phyloP scores from a whole-genome alignment of 2,797 vertebrate species.

The Epinephelus coioides region DNA sequence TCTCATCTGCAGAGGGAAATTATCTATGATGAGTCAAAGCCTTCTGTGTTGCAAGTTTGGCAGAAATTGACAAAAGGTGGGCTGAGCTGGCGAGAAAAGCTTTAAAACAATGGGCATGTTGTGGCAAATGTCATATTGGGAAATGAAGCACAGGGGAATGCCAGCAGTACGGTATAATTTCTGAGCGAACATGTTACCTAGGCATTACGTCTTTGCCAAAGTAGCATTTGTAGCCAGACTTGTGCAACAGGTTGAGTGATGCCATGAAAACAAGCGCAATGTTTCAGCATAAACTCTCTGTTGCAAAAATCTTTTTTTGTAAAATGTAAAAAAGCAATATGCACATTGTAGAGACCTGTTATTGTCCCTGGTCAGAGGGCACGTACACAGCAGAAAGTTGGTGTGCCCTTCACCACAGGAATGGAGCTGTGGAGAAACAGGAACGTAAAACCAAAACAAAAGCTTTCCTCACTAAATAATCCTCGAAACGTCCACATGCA shows the following conservation, averaged over 20 bases:
- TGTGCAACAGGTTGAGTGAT: neutral
- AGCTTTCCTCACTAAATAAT: neutral
- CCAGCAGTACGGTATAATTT: neutral
- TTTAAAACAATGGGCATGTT: neutral
- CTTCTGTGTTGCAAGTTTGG: neutral
- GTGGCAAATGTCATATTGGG: neutral
- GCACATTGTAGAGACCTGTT: neutral
- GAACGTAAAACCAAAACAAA: conserved; percentile 36
- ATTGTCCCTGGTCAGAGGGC: neutral
- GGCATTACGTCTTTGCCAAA: neutral
- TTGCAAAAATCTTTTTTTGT: neutral
- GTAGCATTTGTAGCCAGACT: neutral
- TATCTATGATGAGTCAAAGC: neutral
- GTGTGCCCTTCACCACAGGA: conserved; percentile 60
- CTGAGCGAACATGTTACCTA: neutral
- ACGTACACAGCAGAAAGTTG: conserved; percentile 8
- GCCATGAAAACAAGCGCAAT: neutral
- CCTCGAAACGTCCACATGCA: neutral
- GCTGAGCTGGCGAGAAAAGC: neutral
- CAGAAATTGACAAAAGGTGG: neutral
- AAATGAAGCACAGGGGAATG: neutral
- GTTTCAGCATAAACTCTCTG: neutral
- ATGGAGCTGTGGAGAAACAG: conserved; percentile 43
- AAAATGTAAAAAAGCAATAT: neutral
- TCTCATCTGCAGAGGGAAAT: neutral